A percentile compares a stretch with the other conserved stretches of the same genome.
phyloP scores from a whole-genome alignment of 1,140 invertebrate species.

The Atta texana region DNA sequence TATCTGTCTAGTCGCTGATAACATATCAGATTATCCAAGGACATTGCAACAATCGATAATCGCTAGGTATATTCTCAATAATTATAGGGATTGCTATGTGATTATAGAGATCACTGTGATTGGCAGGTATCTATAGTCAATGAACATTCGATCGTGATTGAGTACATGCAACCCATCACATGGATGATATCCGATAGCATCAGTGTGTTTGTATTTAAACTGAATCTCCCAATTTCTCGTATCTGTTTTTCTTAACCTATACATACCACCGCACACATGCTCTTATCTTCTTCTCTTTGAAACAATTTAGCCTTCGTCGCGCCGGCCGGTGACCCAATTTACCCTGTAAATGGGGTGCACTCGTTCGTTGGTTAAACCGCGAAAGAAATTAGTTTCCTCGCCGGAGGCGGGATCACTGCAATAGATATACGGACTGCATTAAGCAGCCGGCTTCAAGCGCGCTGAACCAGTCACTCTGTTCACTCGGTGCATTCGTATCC shows the following conservation, averaged over 20 bases:
- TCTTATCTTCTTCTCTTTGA: background rate
- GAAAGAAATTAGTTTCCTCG: conserved; percentile 55
- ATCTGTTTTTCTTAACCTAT: background rate
- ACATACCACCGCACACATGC: background rate
- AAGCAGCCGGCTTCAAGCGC: conserved; percentile 14
- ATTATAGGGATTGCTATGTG: conserved; percentile 49
- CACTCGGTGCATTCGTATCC: background rate
- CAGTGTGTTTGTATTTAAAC: background rate
- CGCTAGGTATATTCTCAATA: conserved; percentile 35
- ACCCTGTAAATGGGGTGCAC: background rate
- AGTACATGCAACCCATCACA: background rate
- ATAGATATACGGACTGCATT: conserved; percentile 28
- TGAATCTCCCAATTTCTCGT: background rate
- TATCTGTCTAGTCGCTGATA: conserved; percentile 21
- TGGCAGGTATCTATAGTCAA: conserved; percentile 42
- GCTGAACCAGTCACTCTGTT: background rate
- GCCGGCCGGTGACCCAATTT: conserved; percentile 26
- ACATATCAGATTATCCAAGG: conserved; percentile 52
- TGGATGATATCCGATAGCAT: background rate
- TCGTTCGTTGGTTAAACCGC: conserved; percentile 32
- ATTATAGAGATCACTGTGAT: conserved; percentile 56
- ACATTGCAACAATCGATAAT: conserved; percentile 48
- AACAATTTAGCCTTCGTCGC: conserved; percentile 27
- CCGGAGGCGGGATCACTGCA: background rate
- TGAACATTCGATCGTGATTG: conserved; percentile 35